Evolutionary conservation across 92 coral and sea anemone genomes (phyloP).

Genomic region (Hydrozoanthus gracilis): DNA sequence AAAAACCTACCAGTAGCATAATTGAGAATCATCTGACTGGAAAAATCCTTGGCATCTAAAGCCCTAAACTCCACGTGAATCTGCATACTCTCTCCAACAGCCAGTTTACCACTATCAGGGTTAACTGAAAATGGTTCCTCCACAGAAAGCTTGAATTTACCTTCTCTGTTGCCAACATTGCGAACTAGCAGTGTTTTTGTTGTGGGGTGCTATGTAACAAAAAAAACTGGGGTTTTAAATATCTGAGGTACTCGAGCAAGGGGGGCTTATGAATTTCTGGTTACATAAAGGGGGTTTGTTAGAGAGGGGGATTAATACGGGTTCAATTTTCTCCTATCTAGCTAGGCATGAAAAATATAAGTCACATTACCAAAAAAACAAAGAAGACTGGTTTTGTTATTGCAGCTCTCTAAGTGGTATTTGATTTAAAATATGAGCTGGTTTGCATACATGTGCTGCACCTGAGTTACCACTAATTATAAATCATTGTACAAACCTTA

Average conservation of each 20-base stretch:
- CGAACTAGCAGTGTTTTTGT: conserved; percentile 93
- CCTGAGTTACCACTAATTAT: neutral
- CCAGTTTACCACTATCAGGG: conserved; percentile 92
- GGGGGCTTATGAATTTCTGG: too few species aligned
- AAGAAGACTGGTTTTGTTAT: too few species aligned
- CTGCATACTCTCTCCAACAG: conserved; percentile 96
- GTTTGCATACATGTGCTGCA: neutral
- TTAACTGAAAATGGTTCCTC: conserved; percentile 90
- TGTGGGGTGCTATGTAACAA: conserved; percentile 67
- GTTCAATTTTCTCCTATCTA: too few species aligned
- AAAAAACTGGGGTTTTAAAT: neutral
- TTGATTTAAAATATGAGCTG: neutral
- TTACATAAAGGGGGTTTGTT: too few species aligned
- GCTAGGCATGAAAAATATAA: too few species aligned
- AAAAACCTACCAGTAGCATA: conserved; percentile 89
- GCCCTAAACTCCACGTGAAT: conserved; percentile 94
- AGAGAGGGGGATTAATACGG: too few species aligned
- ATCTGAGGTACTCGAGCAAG: too few species aligned
- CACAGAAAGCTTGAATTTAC: conserved; percentile 80
- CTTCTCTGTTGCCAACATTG: conserved; percentile 94
- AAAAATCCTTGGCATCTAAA: conserved; percentile 85
- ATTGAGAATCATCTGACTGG: conserved; percentile 87
- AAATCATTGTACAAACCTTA: conserved; percentile 61
- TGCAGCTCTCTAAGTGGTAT: too few species aligned
- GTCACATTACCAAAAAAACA: too few species aligned